Percentiles rank a stretch among this genome's conserved stretches.
Conservation (phyloP, 2,113 vertebrate genomes). For the Glareola pratincola region DNA sequence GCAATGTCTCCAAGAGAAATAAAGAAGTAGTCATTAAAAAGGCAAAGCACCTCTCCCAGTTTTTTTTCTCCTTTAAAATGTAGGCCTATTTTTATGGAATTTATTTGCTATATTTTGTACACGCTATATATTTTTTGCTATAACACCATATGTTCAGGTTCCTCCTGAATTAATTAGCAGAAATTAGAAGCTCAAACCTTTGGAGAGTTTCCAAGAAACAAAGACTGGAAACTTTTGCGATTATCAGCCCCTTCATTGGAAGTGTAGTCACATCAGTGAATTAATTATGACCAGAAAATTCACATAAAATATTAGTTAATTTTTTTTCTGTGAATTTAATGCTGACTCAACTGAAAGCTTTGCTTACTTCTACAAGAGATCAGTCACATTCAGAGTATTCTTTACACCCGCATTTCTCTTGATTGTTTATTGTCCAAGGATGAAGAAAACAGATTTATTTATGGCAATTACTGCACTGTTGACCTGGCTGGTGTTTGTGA, state of each 20-base stretch:
- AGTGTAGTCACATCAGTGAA: not conserved
- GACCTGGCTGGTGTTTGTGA: not conserved
- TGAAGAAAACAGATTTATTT: not conserved
- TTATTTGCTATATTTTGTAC: slow-evolving; percentile 27
- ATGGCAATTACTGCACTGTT: not conserved
- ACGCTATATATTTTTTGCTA: not conserved
- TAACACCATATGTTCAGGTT: slow-evolving; percentile 40
- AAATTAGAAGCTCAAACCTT: slow-evolving; percentile 9
- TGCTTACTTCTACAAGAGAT: not conserved
- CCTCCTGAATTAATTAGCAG: slow-evolving; percentile 42
- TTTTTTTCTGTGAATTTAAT: not conserved
- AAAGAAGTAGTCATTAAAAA: not conserved
- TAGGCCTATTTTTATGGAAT: not conserved
- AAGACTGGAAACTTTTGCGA: not conserved
- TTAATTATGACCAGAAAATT: not conserved
- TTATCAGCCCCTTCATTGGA: not conserved
- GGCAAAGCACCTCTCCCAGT: not conserved
- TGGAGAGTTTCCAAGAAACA: slow-evolving; percentile 23
- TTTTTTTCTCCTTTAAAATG: not conserved
- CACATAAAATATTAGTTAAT: not conserved
- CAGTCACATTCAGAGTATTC: not conserved
- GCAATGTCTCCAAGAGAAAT: not conserved
- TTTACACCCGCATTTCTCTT: not conserved
- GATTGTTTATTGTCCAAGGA: not conserved
- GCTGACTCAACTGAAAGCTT: not conserved